phyloP scores from a whole-genome alignment of 1,140 invertebrate genomes.

The Drosophila pandora region DNA sequence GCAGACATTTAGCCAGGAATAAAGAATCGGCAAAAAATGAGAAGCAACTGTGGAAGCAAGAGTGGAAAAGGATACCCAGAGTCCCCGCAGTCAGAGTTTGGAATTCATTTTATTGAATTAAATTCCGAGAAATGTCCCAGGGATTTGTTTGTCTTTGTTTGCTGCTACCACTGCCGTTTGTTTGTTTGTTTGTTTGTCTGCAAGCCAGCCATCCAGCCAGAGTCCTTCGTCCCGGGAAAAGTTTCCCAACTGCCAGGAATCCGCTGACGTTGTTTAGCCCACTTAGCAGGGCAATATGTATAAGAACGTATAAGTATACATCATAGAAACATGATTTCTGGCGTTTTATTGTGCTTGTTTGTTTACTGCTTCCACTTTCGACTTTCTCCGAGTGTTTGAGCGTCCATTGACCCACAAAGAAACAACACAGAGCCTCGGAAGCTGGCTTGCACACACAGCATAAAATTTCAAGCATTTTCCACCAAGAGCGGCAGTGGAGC shows the following conservation, averaged over 20 bases:
- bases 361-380: constrained; percentile 12
- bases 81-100: constrained; percentile 6
- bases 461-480: constrained; percentile 33
- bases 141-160: constrained; percentile 54
- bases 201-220: not conserved
- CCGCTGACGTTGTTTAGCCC: constrained; percentile 36
- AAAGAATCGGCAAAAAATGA: constrained; percentile 8
- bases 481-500: constrained; percentile 19
- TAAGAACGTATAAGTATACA: constrained; percentile 42
- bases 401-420: constrained; percentile 67
- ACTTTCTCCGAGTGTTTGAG: constrained; percentile 14
- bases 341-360: constrained; percentile 33
- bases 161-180: constrained; percentile 19
- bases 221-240: constrained; percentile 11
- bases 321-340: constrained; percentile 45
- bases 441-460: constrained; percentile 2
- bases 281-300: constrained; percentile 49
- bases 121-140: constrained; percentile 41
- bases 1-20: constrained; percentile 45
- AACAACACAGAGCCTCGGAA: not conserved
- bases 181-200: constrained; percentile 35
- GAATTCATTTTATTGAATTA: constrained; percentile 60
- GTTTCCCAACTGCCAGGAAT: constrained; percentile 38
- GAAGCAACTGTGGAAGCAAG: constrained; percentile 33
- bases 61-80: constrained; percentile 41